A percentile compares a stretch with the other conserved stretches of the same genome.
These are phyloP conservation scores for Triplophysa rosa DNA, from an alignment of 2,113 vertebrate genomes.

Conservation along the genomic window DNA sequence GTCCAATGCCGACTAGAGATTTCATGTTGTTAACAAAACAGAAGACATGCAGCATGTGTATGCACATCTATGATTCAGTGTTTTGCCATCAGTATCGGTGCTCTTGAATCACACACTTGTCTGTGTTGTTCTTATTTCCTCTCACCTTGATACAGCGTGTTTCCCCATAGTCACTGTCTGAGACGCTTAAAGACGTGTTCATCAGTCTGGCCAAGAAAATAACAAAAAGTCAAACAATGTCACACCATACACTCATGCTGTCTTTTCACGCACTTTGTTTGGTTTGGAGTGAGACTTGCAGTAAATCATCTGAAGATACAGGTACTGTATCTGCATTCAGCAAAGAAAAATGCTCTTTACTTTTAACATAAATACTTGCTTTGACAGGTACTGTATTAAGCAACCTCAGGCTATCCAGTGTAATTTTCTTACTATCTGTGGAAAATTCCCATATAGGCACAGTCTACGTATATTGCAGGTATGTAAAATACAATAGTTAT, in stretches of 20 bases:
- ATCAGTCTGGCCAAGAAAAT: slow-evolving; percentile 36
- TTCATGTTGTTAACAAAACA: not conserved
- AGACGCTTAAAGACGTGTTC: slow-evolving; percentile 2
- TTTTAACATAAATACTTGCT: not conserved
- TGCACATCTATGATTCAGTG: slow-evolving; percentile 18
- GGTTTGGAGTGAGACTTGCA: not conserved
- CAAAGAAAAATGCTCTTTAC: not conserved
- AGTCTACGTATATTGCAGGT: no score
- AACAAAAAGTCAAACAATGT: not conserved
- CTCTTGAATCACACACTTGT: slow-evolving; percentile 16
- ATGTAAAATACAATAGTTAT: no score
- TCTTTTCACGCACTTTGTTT: not conserved
- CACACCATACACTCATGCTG: not conserved
- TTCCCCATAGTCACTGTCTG: slow-evolving; percentile 30
- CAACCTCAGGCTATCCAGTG: no score
- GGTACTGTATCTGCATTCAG: not conserved
- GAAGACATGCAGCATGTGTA: not conserved
- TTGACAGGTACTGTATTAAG: not conserved
- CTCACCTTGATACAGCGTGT: slow-evolving; percentile 16
- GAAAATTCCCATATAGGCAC: not conserved
- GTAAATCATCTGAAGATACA: not conserved
- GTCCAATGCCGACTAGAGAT: not conserved
- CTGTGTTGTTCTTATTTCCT: slow-evolving; percentile 30
- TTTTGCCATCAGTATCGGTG: not conserved
- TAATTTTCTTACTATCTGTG: not conserved